Percentiles rank a stretch among this genome's conserved stretches.
Conservation (phyloP, 2,888 invertebrate species). For the Drosophila nr. perissopoda region DNA sequence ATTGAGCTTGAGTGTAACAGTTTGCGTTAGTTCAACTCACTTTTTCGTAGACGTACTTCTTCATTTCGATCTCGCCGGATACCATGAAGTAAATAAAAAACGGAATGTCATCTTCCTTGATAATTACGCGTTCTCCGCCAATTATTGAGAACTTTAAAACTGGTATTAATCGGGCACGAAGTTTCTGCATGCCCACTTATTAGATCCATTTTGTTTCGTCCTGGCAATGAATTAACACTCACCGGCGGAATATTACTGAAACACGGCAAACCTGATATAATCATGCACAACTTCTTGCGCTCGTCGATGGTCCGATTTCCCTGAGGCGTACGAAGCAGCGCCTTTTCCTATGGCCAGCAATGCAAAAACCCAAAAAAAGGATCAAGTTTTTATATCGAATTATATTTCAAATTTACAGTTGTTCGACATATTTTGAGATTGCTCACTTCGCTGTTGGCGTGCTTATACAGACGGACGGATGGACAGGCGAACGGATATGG, state of each 20-base stretch:
- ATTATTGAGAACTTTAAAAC: conserved; percentile 88
- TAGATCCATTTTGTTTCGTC: background rate
- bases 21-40: conserved; percentile 39
- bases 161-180: conserved; percentile 87
- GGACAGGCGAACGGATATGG: background rate
- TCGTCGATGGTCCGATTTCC: conserved; percentile 87
- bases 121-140: conserved; percentile 87
- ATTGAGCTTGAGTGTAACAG: background rate
- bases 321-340: conserved; percentile 87
- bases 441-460: no score
- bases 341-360: conserved; percentile 86
- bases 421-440: no score
- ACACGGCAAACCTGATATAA: conserved; percentile 88
- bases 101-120: conserved; percentile 88
- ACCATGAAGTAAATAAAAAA: conserved; percentile 89
- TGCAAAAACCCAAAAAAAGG: background rate
- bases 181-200: conserved; percentile 84
- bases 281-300: conserved; percentile 86
- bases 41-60: conserved; percentile 75
- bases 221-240: conserved; percentile 8
- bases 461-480: background rate
- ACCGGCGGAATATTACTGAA: conserved; percentile 88
- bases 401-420: no score
- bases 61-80: conserved; percentile 86
- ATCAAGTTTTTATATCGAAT: background rate